Base-by-base conservation (phyloP, 2,888 invertebrate species). In the Parnassius orleans region DNA sequence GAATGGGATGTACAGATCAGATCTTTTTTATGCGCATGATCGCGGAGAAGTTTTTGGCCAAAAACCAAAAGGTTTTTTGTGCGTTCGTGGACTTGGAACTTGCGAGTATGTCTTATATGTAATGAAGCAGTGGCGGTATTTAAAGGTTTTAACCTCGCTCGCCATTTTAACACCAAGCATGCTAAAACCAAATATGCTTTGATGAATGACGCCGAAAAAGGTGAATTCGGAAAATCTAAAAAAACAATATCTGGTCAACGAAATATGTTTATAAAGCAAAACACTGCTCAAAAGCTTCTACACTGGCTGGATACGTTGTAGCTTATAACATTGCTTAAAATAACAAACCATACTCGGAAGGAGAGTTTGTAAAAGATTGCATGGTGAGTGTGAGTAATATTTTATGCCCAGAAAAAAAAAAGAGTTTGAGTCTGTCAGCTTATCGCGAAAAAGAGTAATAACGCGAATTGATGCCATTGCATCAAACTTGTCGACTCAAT, bases 401-500 rank as follows among this genome's bases (percentile, higher is more conserved):
- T 61, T 53, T 42, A 53, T 64, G 64, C 56, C 55, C 63, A 55
- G 64, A 62, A 65, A 65, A 65, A 61, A 63, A 12, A 53, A 61
- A 50, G 46, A 59, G 47, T 62, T 58, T 51, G 11, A 57, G 41
- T 61, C 64, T 64, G 57, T 64, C 61, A 62, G 66, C 53, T 64
- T 66, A 61, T 66, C 59, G 53, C 63, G 61, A 61, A 57, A 64
- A 63, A 63, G 63, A 50, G 60, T 64, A 58, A 64, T 63, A 47
- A 54, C 15, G 43, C 41, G 64, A 55, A 57, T 65, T 60, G 65
- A 64, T 58, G 64, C 56, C 52, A 65, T 64, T 60, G 60, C 61
- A 64, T n/a, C 57, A n/a, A 59, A 67, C 55, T 63, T 67, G 61
- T 65, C 59, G 53, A 59, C 60, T 64, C 58, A 61, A 62, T 61